phyloP scores from a whole-genome alignment of 2,797 vertebrate genomes.

The Allobates femoralis region DNA sequence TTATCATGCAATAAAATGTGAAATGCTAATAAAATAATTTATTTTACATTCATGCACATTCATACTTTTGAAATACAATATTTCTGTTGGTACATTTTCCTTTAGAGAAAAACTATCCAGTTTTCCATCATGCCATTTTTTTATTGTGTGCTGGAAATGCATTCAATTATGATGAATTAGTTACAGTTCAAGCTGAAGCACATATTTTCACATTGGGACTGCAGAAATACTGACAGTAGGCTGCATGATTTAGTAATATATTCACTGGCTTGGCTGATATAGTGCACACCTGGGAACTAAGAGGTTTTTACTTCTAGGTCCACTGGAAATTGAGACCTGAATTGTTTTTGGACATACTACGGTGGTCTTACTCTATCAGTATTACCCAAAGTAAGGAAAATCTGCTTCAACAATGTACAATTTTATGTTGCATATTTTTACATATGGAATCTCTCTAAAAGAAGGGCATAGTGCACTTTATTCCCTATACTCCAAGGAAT shows the following conservation, averaged over 20 bases:
- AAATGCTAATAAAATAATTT: slow-evolving; percentile 2
- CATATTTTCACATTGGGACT: slow-evolving; percentile 45
- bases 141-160: slow-evolving; percentile 51
- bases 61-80: slow-evolving; percentile 4
- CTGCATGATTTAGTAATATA: slow-evolving; percentile 47
- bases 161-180: slow-evolving; percentile 57
- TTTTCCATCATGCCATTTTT: slow-evolving; percentile 55
- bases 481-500: neutral
- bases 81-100: slow-evolving; percentile 16
- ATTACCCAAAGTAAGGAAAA: slow-evolving; percentile 9
- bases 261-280: slow-evolving; percentile 48
- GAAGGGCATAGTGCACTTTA: neutral
- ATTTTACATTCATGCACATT: neutral
- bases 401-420: neutral
- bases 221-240: slow-evolving; percentile 37
- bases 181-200: slow-evolving; percentile 42
- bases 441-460: neutral
- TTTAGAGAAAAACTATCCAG: slow-evolving; percentile 1
- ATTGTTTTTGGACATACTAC: slow-evolving; percentile 13
- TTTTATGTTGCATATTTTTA: neutral
- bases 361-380: slow-evolving; percentile 7
- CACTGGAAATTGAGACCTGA: slow-evolving; percentile 30
- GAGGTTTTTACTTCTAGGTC: slow-evolving; percentile 39
- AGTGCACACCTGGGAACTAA: slow-evolving; percentile 51
- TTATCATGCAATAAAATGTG: neutral